Conservation (phyloP, 2,888 invertebrate species). For the Pristionchus japonicus region DNA sequence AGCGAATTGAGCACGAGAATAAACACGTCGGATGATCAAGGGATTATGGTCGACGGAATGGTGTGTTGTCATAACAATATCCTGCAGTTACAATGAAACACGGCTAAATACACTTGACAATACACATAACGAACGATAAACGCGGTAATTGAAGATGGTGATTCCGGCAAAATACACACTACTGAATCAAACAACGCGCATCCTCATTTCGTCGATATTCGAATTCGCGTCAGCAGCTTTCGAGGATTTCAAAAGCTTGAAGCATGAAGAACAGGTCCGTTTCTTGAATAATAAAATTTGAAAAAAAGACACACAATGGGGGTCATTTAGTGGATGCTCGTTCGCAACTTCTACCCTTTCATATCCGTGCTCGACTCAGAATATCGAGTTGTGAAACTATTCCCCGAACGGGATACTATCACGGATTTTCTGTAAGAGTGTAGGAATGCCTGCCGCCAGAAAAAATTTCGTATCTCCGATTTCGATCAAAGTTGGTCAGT, state of each 20-base stretch:
- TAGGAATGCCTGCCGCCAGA: no score
- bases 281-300: neutral
- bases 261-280: neutral
- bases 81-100: no score
- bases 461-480: no score
- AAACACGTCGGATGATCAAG: neutral
- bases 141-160: neutral
- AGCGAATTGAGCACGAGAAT: neutral
- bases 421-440: no score
- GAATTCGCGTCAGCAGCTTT: neutral
- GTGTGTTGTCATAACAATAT: neutral
- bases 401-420: neutral
- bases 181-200: constrained; percentile 12
- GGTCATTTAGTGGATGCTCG: neutral
- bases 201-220: neutral
- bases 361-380: neutral
- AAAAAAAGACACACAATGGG: no score
- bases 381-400: neutral
- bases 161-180: neutral
- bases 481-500: no score
- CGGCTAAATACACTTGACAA: no score
- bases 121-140: no score
- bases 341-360: neutral
- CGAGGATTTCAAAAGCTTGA: neutral
- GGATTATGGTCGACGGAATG: neutral